A percentile compares a stretch with the other conserved stretches of the same genome.
Conservation (phyloP, 2,113 vertebrate genomes). For the Corythoichthys haematopterus region DNA sequence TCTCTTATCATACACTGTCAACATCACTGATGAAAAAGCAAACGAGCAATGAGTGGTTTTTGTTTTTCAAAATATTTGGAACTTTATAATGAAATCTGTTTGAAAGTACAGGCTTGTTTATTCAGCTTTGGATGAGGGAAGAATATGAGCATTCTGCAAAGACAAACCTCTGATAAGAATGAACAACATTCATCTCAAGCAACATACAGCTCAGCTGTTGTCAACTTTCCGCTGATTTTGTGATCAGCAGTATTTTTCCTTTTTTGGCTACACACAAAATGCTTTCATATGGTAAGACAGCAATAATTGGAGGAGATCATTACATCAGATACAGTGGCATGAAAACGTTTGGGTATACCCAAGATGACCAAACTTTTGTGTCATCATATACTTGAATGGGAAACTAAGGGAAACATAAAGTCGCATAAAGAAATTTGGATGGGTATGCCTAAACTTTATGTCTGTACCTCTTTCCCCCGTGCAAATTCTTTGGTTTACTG, state of each 20-base stretch:
- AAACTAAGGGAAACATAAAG: no score
- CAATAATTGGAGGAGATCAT: not conserved
- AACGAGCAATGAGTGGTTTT: not conserved
- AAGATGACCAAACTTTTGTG: no score
- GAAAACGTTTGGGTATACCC: no score
- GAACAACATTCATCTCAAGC: not conserved
- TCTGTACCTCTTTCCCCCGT: not conserved
- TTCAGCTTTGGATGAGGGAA: slow-evolving; percentile 2
- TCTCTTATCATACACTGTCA: not conserved
- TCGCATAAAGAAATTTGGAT: no score
- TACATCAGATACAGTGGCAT: not conserved
- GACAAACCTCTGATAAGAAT: slow-evolving; percentile 3
- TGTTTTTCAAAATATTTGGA: slow-evolving; percentile 7
- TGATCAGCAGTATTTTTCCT: not conserved
- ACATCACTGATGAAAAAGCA: not conserved
- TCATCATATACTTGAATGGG: no score
- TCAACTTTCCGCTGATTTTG: not conserved
- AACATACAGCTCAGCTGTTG: not conserved
- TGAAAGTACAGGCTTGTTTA: slow-evolving; percentile 5
- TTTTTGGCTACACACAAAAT: slow-evolving; percentile 4
- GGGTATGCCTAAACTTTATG: no score
- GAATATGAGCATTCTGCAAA: slow-evolving; percentile 1
- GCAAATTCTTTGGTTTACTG: not conserved
- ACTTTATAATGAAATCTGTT: slow-evolving; percentile 31
- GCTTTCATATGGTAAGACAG: not conserved